Evolutionary conservation across 2,797 vertebrate species (phyloP), one percentile per base, ranked within the genome.

Genomic region (Squalus acanthias): DNA sequence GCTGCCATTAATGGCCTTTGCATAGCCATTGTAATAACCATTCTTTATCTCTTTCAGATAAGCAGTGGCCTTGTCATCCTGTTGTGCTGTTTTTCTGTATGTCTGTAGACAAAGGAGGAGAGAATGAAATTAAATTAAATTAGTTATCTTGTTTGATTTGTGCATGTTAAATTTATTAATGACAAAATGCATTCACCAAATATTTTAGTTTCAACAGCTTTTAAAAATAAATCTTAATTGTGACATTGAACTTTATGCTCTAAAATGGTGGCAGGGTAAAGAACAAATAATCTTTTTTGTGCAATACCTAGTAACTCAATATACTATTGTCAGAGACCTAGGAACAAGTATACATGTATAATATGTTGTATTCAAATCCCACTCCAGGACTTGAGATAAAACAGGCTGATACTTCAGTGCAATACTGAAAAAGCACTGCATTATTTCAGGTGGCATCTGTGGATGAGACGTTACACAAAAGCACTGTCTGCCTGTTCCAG

Each of bases 11-110:
- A 97, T 96, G 57, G 96, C 95, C 9, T 96, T 91, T 69, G 97
- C 96, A 96, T 97, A 97, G 96, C 98, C 98, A 97, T 98, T 99
- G 97, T 97, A 97, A 97, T 98, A 98, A 85, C 98, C 98, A 0
- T 98, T 98, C 97, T 97, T 98, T 57, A 98, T 87, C 97, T 97
- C 97, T 96, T 96, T 97, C 95, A 97, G 96, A 93, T 89, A 96
- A 60, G 96, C 72, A 0, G 63, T 96, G 95, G 97, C 97, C 96
- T 97, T 98, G 39, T 2, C 3, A 39, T 97, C 97, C 70, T 96
- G 97, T 97, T 97, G 98, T 91, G 96, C 94, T 96, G 97, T 97
- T 97, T 97, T 98, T 98, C 97, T 97, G 96, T 99, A 99, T 8
- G 98, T 98, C 98, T 99, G 97, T 79, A 97, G 96, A 60, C 39